These are phyloP conservation scores for Avahi laniger DNA, from an alignment of 2,797 vertebrate species.

Conservation along the genomic window DNA sequence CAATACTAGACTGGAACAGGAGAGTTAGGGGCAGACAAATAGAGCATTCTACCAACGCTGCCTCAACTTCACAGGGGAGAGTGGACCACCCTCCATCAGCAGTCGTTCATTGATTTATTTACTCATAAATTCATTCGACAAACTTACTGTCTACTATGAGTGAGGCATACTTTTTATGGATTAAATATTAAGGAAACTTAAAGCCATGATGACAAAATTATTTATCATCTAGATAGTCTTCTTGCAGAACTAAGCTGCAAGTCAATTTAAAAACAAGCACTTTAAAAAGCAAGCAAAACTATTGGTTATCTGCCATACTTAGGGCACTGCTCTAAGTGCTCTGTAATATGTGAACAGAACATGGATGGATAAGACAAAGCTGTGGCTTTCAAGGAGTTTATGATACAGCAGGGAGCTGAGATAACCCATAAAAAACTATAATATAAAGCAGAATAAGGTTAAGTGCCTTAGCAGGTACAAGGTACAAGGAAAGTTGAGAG, in stretches of 20 bases:
- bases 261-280: constrained; percentile 2
- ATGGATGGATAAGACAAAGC: not conserved
- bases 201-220: not conserved
- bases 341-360: not conserved
- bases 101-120: not conserved
- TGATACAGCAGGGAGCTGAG: not conserved
- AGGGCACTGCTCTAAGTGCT: not conserved
- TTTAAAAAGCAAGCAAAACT: constrained; percentile 28
- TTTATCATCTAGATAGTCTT: constrained; percentile 16
- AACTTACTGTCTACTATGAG: not conserved
- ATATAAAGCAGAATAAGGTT: not conserved
- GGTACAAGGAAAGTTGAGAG: not conserved
- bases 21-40: not conserved
- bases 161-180: not conserved
- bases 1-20: not conserved
- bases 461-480: not conserved
- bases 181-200: constrained; percentile 31
- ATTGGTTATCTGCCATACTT: not conserved
- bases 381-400: not conserved
- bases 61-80: not conserved
- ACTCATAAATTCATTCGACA: not conserved
- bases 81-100: not conserved
- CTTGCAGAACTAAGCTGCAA: not conserved
- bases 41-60: not conserved
- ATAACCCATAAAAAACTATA: not conserved